Conservation (phyloP, 53 echinoderm and acorn worm species). For the Paelopatides confundens region DNA sequence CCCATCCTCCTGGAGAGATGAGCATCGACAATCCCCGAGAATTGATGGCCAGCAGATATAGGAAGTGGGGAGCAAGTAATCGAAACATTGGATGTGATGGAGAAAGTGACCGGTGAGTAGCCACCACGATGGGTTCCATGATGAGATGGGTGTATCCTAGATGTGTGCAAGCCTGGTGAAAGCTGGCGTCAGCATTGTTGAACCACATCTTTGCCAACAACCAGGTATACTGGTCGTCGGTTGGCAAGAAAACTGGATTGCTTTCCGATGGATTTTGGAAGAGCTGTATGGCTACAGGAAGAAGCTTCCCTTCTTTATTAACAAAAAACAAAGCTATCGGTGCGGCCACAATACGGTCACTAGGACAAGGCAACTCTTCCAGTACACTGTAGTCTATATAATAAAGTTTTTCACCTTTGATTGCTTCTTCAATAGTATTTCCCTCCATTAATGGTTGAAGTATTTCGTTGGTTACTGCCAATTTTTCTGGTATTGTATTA, state of each 20-base stretch:
- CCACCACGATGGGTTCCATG: conserved; percentile 79
- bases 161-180: conserved; percentile 78
- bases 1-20: conserved; percentile 77
- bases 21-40: conserved; percentile 55
- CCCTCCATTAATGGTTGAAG: conserved; percentile 73
- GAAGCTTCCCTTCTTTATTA: conserved; percentile 62
- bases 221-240: conserved; percentile 84
- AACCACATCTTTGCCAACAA: conserved; percentile 95
- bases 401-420: conserved; percentile 77
- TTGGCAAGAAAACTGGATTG: conserved; percentile 88
- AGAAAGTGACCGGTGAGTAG: conserved; percentile 77
- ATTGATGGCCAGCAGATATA: conserved; percentile 85
- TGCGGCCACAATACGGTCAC: conserved; percentile 61
- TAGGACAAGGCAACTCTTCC: conserved; percentile 57
- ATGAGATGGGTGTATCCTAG: conserved; percentile 74
- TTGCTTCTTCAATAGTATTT: conserved; percentile 79
- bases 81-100: conserved; percentile 91
- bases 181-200: conserved; percentile 90
- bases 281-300: conserved; percentile 89
- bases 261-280: conserved; percentile 71
- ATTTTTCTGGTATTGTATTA: conserved; percentile 67
- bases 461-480: conserved; percentile 72
- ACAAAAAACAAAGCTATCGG: conserved; percentile 82
- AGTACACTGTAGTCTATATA: conserved; percentile 76
- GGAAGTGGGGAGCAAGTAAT: conserved; percentile 80